Percentiles rank a stretch among this genome's conserved stretches.
Conservation (phyloP, 2,113 vertebrate genomes). For the Seriola quinqueradiata region DNA sequence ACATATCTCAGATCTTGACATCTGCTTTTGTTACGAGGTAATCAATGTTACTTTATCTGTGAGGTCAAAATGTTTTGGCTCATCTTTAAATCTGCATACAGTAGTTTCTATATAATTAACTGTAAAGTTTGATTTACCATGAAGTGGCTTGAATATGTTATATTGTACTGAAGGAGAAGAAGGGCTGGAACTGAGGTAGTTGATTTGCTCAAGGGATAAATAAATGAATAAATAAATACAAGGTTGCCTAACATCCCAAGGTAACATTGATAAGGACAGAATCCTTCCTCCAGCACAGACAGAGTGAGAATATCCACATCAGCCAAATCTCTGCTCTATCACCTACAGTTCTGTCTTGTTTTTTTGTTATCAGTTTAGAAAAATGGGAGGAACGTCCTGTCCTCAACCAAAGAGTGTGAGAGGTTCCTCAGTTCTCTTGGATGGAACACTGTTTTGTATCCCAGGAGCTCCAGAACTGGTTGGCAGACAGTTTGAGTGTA, state of each 20-base stretch:
- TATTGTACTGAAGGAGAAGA: not conserved
- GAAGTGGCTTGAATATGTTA: not conserved
- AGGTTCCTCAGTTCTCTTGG: conserved; percentile 93
- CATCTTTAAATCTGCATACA: not conserved
- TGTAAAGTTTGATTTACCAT: not conserved
- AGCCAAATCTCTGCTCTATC: not conserved
- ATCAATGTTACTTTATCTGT: not conserved
- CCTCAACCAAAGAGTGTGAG: conserved; percentile 91
- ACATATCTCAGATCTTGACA: not conserved
- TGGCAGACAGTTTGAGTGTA: conserved; percentile 92
- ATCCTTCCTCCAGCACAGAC: not conserved
- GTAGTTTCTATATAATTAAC: not conserved
- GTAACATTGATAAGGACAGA: not conserved
- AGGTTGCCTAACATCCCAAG: not conserved
- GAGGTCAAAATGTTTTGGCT: not conserved
- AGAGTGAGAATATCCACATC: not conserved
- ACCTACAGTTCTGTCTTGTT: conserved; percentile 15
- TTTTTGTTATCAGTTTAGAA: conserved; percentile 57
- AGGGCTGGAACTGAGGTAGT: conserved; percentile 26
- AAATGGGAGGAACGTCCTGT: conserved; percentile 92
- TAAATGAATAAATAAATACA: conserved; percentile 6
- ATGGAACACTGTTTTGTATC: conserved; percentile 89
- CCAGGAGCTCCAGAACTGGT: conserved; percentile 90
- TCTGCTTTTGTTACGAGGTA: not conserved
- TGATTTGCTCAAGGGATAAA: conserved; percentile 15